A percentile compares a stretch with the other conserved stretches of the same genome.
Conservation (phyloP, 2,888 invertebrate species). For the Tinea trinotella region DNA sequence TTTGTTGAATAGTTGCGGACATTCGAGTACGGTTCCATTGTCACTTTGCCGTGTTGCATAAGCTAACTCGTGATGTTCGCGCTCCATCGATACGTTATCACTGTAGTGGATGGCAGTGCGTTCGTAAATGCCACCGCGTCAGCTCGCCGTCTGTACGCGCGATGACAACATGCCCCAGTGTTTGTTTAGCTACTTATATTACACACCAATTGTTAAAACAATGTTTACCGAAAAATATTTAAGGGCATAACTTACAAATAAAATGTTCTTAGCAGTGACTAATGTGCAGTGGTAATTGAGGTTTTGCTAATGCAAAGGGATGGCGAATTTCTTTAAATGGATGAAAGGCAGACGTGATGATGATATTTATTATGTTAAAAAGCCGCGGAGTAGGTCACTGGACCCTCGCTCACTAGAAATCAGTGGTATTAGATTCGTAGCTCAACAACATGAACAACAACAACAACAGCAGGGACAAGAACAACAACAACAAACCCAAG, state of each 20-base stretch:
- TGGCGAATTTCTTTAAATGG: constrained; percentile 81
- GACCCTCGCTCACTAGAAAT: constrained; percentile 80
- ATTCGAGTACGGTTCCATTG: not conserved
- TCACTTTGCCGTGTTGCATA: constrained; percentile 12
- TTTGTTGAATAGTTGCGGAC: constrained; percentile 8
- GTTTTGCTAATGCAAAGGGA: constrained; percentile 29
- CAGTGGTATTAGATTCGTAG: constrained; percentile 75
- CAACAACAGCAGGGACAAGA: not conserved
- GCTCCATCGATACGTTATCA: constrained; percentile 5
- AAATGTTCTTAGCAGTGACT: not conserved
- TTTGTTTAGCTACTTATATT: constrained; percentile 5
- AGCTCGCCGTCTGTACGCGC: not conserved
- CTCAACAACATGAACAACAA: constrained; percentile 55
- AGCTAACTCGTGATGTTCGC: constrained; percentile 15
- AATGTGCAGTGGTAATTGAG: not conserved
- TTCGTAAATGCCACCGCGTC: not conserved
- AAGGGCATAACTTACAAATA: constrained; percentile 1
- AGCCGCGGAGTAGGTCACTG: constrained; percentile 81
- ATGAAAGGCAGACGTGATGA: constrained; percentile 75
- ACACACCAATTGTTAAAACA: constrained; percentile 8
- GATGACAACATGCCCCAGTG: constrained; percentile 1
- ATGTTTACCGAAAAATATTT: not conserved
- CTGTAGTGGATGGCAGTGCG: not conserved
- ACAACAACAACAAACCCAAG: not conserved
- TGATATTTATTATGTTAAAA: constrained; percentile 67